Evolutionary conservation across 2,113 vertebrate genomes (phyloP), one percentile per base, ranked within the genome.

Genomic region (Ascaphus truei): DNA sequence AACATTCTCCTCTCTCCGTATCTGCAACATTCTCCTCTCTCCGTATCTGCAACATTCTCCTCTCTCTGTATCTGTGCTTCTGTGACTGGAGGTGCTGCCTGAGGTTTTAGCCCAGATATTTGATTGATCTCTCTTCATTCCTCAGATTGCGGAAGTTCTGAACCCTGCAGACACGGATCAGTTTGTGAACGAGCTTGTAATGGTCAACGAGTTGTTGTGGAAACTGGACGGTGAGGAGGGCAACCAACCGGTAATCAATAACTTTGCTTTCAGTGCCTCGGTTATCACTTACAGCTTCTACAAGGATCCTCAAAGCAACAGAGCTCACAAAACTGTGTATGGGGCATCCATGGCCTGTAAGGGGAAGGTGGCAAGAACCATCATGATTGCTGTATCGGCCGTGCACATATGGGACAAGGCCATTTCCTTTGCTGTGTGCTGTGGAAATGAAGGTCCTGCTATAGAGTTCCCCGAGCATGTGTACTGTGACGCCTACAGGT

Each of bases 281-380:
- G 12, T 59, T 16, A 56, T 72, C 3, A 10, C 60, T 23, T 12
- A 12, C 41, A 59, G 71, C 53, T 16, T 9, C 7, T 48, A 65
- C 22, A 15, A 5, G 2, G 31, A 39, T 7, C 13, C 8, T 5
- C 0, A 9, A n/a, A 4, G 5, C 7, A n/a, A 12, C 2, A 3
- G 4, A 3, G 1, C 2, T 9, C 26, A 5, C 3, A 20, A 2
- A 3, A 58, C 29, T 4, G 26, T 26, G 3, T 33, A 9, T 12
- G 43, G 57, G 7, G 43, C 55, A 3, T 57, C 26, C 8, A 18
- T 75, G 3, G 20, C 57, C 1, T 72, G 30, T 20, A 57, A 22
- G 4, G 37, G 52, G n/a, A 1, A 0, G 1, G 1, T 2, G 0
- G 12, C 22, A 16, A 13, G 26, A 18, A 1, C 0, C 0, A 16